These are phyloP conservation scores for Carabus problematicus DNA, from an alignment of 2,888 invertebrate species.

Conservation along the genomic window DNA sequence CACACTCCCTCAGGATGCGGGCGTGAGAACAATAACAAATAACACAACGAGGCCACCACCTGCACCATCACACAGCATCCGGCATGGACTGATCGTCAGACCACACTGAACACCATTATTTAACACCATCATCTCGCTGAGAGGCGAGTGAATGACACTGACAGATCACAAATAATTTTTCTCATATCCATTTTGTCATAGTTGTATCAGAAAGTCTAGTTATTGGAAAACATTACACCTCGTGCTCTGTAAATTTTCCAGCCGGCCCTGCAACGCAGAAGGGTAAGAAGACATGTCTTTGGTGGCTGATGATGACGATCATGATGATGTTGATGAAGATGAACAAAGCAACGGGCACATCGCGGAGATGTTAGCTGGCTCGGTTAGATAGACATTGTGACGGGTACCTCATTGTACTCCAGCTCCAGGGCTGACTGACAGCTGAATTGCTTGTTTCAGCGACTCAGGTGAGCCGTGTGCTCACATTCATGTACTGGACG, in stretches of 20 bases:
- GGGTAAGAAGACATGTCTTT: conserved; percentile 11
- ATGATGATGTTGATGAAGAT: conserved; percentile 15
- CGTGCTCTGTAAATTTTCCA: neutral
- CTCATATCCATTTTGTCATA: too few relatives aligned
- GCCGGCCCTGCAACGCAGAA: neutral
- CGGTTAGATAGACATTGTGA: conserved; percentile 10
- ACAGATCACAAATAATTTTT: too few relatives aligned
- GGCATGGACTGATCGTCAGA: too few relatives aligned
- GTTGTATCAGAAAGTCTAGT: too few relatives aligned
- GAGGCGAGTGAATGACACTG: too few relatives aligned
- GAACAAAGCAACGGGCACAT: conserved; percentile 1
- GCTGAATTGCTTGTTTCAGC: conserved; percentile 20
- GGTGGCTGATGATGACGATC: neutral
- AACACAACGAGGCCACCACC: neutral
- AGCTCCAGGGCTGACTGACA: conserved; percentile 8
- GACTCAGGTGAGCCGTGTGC: conserved; percentile 15
- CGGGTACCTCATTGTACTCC: conserved; percentile 14
- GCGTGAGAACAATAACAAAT: conserved; percentile 27
- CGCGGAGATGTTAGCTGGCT: conserved; percentile 7
- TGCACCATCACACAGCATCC: too few relatives aligned
- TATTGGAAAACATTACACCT: neutral
- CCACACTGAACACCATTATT: too few relatives aligned
- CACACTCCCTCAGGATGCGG: conserved; percentile 12
- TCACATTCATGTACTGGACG: conserved; percentile 11
- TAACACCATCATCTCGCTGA: too few relatives aligned